phyloP scores from a whole-genome alignment of 1,140 invertebrate species.

The Plectrocnemia conspersa region DNA sequence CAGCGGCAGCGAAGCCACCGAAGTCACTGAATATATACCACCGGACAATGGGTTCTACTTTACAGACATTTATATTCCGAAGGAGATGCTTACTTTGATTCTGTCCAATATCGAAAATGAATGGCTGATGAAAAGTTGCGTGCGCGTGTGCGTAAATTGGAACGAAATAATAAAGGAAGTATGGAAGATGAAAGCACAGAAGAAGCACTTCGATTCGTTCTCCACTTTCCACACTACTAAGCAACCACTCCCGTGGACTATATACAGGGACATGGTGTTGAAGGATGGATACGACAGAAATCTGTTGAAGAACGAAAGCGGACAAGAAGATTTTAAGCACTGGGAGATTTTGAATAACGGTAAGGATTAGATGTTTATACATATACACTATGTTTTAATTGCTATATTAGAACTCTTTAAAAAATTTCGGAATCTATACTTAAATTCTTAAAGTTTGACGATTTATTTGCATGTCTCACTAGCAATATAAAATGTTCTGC shows the following conservation, averaged over 20 bases:
- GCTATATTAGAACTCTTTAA: neutral
- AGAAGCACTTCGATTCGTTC: conserved; percentile 12
- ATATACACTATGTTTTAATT: neutral
- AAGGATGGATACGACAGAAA: conserved; percentile 39
- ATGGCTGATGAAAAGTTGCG: conserved; percentile 11
- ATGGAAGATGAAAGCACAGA: conserved; percentile 30
- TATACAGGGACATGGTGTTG: conserved; percentile 38
- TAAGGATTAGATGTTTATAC: neutral
- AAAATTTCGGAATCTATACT: neutral
- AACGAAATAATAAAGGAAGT: conserved; percentile 21
- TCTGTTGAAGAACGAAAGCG: conserved; percentile 43
- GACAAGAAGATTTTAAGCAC: conserved; percentile 38
- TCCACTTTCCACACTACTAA: neutral
- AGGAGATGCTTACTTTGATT: conserved; percentile 26
- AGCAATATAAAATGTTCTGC: neutral
- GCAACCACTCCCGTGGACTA: conserved; percentile 20
- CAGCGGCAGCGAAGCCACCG: too few species aligned
- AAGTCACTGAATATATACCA: neutral
- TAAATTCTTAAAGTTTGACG: neutral
- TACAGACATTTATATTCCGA: conserved; percentile 10
- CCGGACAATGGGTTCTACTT: conserved; percentile 26
- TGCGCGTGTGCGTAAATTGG: conserved; percentile 24
- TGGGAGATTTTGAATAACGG: conserved; percentile 40
- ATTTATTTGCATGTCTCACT: neutral
- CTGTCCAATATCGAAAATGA: conserved; percentile 22